A percentile compares a stretch with the other conserved stretches of the same genome.
These are phyloP conservation scores for Sinocyclocheilus maitianheensis DNA, from an alignment of 2,113 vertebrate genomes.

Conservation along the genomic window DNA sequence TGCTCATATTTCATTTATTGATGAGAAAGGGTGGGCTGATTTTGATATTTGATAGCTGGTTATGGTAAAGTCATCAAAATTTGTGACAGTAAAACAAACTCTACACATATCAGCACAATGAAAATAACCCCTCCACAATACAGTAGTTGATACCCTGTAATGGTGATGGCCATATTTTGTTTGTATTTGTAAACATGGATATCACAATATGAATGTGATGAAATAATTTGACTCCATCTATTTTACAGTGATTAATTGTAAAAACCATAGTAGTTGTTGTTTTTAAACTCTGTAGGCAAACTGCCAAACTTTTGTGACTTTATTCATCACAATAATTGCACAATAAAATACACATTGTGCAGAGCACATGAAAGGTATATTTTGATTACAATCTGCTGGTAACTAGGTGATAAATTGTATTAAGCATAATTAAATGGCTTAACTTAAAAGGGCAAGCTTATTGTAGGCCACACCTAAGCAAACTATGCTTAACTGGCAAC, in stretches of 20 bases:
- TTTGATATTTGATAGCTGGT: background rate
- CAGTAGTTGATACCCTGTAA: background rate
- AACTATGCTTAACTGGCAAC: background rate
- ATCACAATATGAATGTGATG: background rate
- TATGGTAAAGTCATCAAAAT: background rate
- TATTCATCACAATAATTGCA: background rate
- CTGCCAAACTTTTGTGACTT: background rate
- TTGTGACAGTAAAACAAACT: background rate
- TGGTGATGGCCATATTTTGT: background rate
- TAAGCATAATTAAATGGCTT: background rate
- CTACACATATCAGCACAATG: background rate
- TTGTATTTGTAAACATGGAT: background rate
- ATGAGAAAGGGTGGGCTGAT: too few species aligned
- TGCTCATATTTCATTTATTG: background rate
- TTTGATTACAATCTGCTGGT: background rate
- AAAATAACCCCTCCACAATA: background rate
- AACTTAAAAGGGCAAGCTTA: background rate
- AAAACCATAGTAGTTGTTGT: background rate
- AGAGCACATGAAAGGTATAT: background rate
- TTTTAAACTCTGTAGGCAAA: background rate
- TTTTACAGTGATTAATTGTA: background rate
- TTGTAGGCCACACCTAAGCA: conserved; percentile 2
- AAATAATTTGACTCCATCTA: background rate
- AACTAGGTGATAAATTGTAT: background rate
- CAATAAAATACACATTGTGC: background rate